These are phyloP conservation scores for Rhombomys opimus DNA, from an alignment of 2,113 vertebrate species.

Conservation along the genomic window DNA sequence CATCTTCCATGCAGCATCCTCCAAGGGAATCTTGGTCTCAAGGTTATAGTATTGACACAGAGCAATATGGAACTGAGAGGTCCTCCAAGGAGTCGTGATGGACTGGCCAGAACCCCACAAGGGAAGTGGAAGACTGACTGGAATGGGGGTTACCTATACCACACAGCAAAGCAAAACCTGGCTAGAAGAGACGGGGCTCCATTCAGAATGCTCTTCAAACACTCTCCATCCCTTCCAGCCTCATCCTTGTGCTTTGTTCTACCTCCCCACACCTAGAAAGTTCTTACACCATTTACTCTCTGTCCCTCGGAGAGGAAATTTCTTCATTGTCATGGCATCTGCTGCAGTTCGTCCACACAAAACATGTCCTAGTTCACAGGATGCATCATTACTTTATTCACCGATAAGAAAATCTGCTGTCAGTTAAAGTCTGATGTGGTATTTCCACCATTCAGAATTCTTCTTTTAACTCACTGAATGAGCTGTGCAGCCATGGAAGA, in stretches of 20 bases:
- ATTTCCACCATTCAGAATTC: neutral
- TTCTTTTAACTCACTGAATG: slow-evolving; percentile 14
- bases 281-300: neutral
- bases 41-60: neutral
- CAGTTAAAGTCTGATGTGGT: neutral
- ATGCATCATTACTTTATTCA: neutral
- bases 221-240: neutral
- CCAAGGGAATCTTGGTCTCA: neutral
- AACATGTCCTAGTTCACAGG: neutral
- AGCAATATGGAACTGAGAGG: neutral
- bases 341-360: slow-evolving; percentile 19
- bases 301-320: neutral
- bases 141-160: neutral
- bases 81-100: neutral
- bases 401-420: neutral
- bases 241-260: neutral
- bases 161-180: neutral
- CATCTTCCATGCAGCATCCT: neutral
- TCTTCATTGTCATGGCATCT: neutral
- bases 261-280: neutral
- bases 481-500: neutral
- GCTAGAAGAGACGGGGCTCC: neutral
- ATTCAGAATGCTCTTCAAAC: neutral
- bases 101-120: neutral
- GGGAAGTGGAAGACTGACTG: neutral